Conservation (phyloP, 1,140 invertebrate species). For the Eciton burchellii region DNA sequence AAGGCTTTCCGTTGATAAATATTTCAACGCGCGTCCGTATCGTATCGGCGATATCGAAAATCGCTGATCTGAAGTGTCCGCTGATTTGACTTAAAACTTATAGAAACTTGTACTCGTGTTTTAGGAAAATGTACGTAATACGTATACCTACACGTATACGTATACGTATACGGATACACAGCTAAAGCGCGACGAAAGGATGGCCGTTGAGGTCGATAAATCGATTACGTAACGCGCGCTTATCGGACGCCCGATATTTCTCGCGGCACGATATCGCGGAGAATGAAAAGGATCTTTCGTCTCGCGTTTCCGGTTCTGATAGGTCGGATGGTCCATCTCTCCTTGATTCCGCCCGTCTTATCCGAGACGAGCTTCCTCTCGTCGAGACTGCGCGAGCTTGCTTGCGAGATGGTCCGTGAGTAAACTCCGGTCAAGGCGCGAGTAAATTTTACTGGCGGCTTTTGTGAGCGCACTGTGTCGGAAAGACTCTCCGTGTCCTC, state of each 20-base stretch:
- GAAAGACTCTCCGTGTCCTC: conserved; percentile 60
- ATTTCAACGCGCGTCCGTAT: not conserved
- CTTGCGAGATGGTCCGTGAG: not conserved
- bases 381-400: conserved; percentile 3
- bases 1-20: not conserved
- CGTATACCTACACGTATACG: not conserved
- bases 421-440: conserved; percentile 33
- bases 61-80: not conserved
- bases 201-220: too few relatives aligned
- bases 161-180: too few relatives aligned
- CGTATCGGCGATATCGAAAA: not conserved
- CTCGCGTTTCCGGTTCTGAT: conserved; percentile 38
- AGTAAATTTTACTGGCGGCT: conserved; percentile 63
- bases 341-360: conserved; percentile 31
- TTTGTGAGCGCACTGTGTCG: conserved; percentile 40
- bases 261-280: conserved; percentile 5
- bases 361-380: conserved; percentile 27
- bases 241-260: conserved; percentile 13
- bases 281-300: conserved; percentile 45
- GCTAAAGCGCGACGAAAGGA: too few relatives aligned
- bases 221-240: too few relatives aligned
- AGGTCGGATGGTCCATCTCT: conserved; percentile 29
- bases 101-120: not conserved
- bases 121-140: not conserved
- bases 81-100: not conserved